phyloP scores from a whole-genome alignment of 2,113 vertebrate species.

The Gadus macrocephalus region DNA sequence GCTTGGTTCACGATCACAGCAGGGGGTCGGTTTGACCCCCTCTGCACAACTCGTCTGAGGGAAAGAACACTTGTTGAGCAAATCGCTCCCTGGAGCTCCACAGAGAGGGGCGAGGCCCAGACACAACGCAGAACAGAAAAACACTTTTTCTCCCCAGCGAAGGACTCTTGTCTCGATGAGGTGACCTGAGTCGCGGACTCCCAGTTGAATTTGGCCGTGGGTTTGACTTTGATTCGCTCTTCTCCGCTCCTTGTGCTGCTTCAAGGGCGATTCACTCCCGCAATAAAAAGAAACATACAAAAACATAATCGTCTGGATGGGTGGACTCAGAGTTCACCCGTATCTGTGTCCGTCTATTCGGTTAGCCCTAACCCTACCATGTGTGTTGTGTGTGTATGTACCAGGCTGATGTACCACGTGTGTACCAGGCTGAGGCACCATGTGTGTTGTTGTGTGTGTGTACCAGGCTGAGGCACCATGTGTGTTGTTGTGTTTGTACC shows the following conservation, averaged over 20 bases:
- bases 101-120: too few relatives aligned
- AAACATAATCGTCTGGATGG: neutral
- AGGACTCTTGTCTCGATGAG: constrained; percentile 3
- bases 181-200: neutral
- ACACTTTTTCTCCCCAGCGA: too few relatives aligned
- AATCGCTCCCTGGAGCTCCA: too few relatives aligned
- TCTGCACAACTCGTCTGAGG: too few relatives aligned
- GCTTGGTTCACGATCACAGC: neutral
- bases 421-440: too few relatives aligned
- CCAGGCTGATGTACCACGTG: too few relatives aligned
- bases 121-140: too few relatives aligned
- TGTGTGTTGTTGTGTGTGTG: neutral
- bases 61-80: too few relatives aligned
- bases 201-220: constrained; percentile 6
- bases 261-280: neutral
- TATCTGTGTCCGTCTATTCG: neutral
- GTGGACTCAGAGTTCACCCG: neutral
- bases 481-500: neutral
- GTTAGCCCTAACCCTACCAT: neutral
- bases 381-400: too few relatives aligned
- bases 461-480: neutral
- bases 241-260: neutral
- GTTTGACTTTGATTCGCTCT: constrained; percentile 1
- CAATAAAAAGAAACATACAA: neutral
- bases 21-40: neutral